Base-by-base conservation (phyloP, 2,113 vertebrate genomes). In the Acrocephalus arundinaceus region DNA sequence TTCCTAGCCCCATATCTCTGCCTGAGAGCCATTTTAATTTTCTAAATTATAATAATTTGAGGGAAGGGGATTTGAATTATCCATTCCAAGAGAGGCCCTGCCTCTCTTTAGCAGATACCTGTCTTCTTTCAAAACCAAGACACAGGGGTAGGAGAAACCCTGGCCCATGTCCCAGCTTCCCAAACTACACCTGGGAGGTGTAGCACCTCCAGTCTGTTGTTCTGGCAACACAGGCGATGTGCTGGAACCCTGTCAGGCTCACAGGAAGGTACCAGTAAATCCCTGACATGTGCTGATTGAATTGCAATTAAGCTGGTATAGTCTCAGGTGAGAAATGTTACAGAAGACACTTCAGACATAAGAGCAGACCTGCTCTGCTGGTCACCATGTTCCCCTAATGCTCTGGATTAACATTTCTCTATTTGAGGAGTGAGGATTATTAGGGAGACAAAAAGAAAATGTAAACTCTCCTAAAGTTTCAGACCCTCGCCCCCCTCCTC, bases 381-480 rank as follows among this genome's bases (percentile, higher is more conserved):
- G 73, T 65, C 81, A 72, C 49, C n/a, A 9, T 7, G 10, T 55
- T 39, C 30, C 30, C 27, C 54, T 89, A 92, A 83, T 41, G 41
- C 87, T 76, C 67, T 31, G 59, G 93, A 93, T 93, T 93, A 91
- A 93, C 63, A 74, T 41, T 57, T 66, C 87, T 83, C n/a, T 66
- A 6, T 52, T 71, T 67, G 81, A 94, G n/a, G 37, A 68, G 35
- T 3, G 20, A 71, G n/a, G 71, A 63, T 83, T 94, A 94, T 87
- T 24, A 73, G 51, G 68, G 21, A 68, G 54, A 61, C 51, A 83
- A 87, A 28, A 90, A 79, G 88, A 93, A 95, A 74, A 92, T 4
- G 9, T 39, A 96, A 97, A 95, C 46, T 73, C 79, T 91, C 77
- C 85, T 94, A 48, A 97, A 97, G 80, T 97, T 97, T 94, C 73